Percentiles rank a stretch among this genome's conserved stretches.
phyloP scores from a whole-genome alignment of 2,888 invertebrate species.

The Troilus luridus region DNA sequence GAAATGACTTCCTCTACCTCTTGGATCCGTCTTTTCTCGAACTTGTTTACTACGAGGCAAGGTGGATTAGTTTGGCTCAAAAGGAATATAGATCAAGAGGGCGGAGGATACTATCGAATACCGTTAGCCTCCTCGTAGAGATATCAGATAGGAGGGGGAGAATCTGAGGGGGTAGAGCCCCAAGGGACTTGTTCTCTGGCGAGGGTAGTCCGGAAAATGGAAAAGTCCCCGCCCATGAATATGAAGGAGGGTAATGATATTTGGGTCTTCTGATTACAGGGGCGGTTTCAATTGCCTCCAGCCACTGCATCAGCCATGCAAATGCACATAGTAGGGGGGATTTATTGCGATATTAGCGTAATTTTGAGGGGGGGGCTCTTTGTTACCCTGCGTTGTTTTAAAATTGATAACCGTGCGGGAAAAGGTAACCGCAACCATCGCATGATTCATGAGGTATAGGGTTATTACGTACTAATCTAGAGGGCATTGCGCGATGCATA shows the following conservation, averaged over 20 bases:
- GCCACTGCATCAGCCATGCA: slow-evolving; percentile 46
- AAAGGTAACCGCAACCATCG: background rate
- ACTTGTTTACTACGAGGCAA: slow-evolving; percentile 13
- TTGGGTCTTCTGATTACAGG: slow-evolving; percentile 32
- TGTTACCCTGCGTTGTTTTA: background rate
- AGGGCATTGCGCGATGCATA: too few species aligned
- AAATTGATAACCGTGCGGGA: background rate
- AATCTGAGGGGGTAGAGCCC: background rate
- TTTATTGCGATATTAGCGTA: slow-evolving; percentile 25
- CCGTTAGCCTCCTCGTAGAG: slow-evolving; percentile 47
- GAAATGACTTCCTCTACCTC: background rate
- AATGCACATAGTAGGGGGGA: slow-evolving; percentile 12
- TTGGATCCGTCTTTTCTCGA: background rate
- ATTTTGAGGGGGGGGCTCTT: background rate
- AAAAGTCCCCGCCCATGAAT: slow-evolving; percentile 53
- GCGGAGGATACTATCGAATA: slow-evolving; percentile 1
- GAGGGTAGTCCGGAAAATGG: slow-evolving; percentile 32
- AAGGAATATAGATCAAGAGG: slow-evolving; percentile 39
- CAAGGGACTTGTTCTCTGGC: slow-evolving; percentile 44
- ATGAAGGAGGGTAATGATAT: slow-evolving; percentile 57
- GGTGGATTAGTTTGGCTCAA: slow-evolving; percentile 38
- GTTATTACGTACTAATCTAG: background rate
- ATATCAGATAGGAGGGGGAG: slow-evolving; percentile 37
- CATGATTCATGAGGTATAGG: background rate
- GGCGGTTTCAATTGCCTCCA: slow-evolving; percentile 39